Percentiles rank a stretch among this genome's conserved stretches.
These are phyloP conservation scores for Acromyrmex charruanus DNA, from an alignment of 1,140 invertebrate species.

Conservation along the genomic window DNA sequence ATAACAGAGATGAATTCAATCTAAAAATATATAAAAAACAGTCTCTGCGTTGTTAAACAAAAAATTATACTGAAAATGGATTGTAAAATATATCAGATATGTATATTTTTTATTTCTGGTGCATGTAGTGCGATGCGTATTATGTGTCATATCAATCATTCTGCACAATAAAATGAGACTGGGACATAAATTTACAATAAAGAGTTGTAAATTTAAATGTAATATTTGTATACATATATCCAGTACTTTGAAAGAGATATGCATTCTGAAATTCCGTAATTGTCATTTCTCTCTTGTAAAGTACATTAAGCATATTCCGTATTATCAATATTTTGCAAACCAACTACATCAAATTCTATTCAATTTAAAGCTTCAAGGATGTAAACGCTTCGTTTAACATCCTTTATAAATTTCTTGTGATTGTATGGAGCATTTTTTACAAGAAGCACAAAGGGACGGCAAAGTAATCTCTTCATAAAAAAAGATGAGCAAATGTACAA, in stretches of 20 bases:
- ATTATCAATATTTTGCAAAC: conserved; percentile 34
- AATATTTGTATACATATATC: conserved; percentile 20
- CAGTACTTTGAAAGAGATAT: not conserved
- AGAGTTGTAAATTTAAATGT: conserved; percentile 3
- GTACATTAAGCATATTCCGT: not conserved
- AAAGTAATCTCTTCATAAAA: not conserved
- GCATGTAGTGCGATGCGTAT: not conserved
- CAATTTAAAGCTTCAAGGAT: not conserved
- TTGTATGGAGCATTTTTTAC: conserved; percentile 6
- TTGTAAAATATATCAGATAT: not conserved
- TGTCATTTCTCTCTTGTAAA: not conserved
- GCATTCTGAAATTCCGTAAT: conserved; percentile 5
- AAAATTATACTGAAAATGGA: conserved; percentile 21
- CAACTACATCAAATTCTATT: conserved; percentile 5
- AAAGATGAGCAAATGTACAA: conserved; percentile 35
- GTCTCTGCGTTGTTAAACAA: not conserved
- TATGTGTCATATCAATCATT: conserved; percentile 40
- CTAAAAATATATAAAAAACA: conserved; percentile 5
- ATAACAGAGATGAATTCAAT: not conserved
- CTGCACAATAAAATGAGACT: conserved; percentile 21
- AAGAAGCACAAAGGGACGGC: not conserved
- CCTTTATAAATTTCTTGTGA: conserved; percentile 31
- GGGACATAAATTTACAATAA: conserved; percentile 49
- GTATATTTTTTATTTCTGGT: not conserved
- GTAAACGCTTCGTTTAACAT: conserved; percentile 4